Base-by-base conservation (phyloP, 1,140 invertebrate species). In the Megalopta genalis region DNA sequence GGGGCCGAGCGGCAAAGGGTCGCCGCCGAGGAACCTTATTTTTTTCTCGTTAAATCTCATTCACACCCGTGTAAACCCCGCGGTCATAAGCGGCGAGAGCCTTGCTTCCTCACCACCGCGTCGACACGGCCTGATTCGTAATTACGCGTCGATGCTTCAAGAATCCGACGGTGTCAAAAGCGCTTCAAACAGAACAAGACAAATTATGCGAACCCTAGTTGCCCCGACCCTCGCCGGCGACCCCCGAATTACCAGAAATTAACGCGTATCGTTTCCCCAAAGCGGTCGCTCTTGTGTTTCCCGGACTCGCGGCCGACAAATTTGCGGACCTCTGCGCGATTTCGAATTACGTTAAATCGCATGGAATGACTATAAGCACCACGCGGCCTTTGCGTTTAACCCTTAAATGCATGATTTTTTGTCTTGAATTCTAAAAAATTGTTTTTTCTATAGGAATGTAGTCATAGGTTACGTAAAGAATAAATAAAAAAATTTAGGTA, bases 41-140 rank as follows among this genome's bases (percentile, higher is more conserved):
- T 80, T 64, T 69, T 77, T 39, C 64, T 54, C 79, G 69, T 81
- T 78, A 73, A 80, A 72, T 25, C 77, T 23, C 71, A 68, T 77
- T 85, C 76, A 59, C 42, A 32, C 64, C 60, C 10, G 65, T 39
- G 54, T 57, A 46, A 25, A 57, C 66, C 42, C 57, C 7, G 63
- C 7, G 64, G 27, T 14, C 7, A 18, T 54, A 37, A 46, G 42
- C 42, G 12, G 42, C 42, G 42, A 32, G 32, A 32, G 32, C 32
- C 32, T 4, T 4, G 32, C 1, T 4, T 32, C 32, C 42, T 12
- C 42, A 46, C 42, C 42, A 12, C 42, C 42, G 42, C 42, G 42
- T 9, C 49, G 25, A 27, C 27, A n/a, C 49, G n/a, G 54, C 21
- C 21, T 57, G 54, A 57, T 57, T 57, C 54, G 54, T 57, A 57